Base-by-base conservation (phyloP, 2,113 vertebrate species). In the Paraplagusia blochii region DNA sequence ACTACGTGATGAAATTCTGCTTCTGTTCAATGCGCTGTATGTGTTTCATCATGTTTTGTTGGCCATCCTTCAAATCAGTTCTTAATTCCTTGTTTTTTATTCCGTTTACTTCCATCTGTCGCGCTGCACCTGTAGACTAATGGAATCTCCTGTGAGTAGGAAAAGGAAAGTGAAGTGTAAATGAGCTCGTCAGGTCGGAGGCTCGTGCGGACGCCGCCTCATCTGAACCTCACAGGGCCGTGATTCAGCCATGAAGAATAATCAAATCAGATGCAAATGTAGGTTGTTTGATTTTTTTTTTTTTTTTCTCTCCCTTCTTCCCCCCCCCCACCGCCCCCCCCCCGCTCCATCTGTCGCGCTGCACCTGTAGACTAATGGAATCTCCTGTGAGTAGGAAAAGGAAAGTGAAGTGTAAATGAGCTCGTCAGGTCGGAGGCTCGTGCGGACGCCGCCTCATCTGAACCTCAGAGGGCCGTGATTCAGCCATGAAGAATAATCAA, bases 401-500 rank as follows among this genome's bases (percentile, higher is more conserved):
- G 54, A 54, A 44, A 45, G 53, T 59, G 64, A 64, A 53, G 33
- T 11, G 9, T 47, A 79, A 62, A 72, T 72, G 76, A 62, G 57
- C 75, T 68, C 80, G 77, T 84, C 72, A 66, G 59, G 58, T 47
- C 80, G 68, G 64, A 9, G 62, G 66, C 65, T 76, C 73, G 67
- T 79, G 49, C 75, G 69, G 79, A 82, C 15, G 50, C 61, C 68
- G 54, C 59, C 51, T 40, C 42, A 69, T 81, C 71, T 76, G 75
- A 76, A 76, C 63, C 74, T 77, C 69, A 54, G 36, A 69, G 61
- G 62, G 53, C 71, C 80, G 81, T 84, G 82, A 85, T 84, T 87
- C 80, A 84, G 77, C 82, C 85, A 85, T 82, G 85, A 85, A 87
- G 79, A 68, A 84, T 86, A 86, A 84, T 88, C 85, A 87, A 87